Evolutionary conservation across 2,888 invertebrate species (phyloP).

Genomic region (Lagria hirta): DNA sequence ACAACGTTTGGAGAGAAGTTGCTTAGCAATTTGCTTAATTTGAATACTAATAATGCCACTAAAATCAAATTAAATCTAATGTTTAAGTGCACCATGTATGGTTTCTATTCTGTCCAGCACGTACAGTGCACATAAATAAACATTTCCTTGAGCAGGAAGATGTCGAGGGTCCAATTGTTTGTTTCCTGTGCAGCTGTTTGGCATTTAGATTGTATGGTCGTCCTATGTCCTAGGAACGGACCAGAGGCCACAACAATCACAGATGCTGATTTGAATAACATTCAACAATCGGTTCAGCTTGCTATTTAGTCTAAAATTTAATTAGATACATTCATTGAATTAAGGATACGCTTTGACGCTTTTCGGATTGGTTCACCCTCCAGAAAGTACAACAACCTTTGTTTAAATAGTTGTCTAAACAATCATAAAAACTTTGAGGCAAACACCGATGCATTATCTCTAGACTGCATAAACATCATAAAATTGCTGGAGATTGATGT

Average conservation of each 20-base stretch:
- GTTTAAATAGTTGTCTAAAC: slow-evolving; percentile 13
- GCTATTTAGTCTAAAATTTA: no score
- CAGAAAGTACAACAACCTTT: slow-evolving; percentile 10
- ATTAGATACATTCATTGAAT: neutral
- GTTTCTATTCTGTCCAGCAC: no score
- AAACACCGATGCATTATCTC: slow-evolving; percentile 10
- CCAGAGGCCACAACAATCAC: neutral
- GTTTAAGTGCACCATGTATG: no score
- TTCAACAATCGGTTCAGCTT: no score
- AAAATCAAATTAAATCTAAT: no score
- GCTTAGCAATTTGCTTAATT: no score
- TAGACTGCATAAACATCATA: slow-evolving; percentile 12
- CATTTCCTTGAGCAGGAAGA: slow-evolving; percentile 34
- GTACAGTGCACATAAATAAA: no score
- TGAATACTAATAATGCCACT: no score
- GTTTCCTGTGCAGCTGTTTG: slow-evolving; percentile 35
- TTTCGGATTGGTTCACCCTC: neutral
- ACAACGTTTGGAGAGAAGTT: no score
- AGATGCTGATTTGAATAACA: no score
- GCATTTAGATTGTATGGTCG: slow-evolving; percentile 22
- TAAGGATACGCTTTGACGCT: neutral
- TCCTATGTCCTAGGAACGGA: no score
- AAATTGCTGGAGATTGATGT: neutral
- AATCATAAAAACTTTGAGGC: slow-evolving; percentile 4
- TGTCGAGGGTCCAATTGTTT: slow-evolving; percentile 34